phyloP scores from a whole-genome alignment of 2,888 invertebrate species.

The Ophion ellenae region DNA sequence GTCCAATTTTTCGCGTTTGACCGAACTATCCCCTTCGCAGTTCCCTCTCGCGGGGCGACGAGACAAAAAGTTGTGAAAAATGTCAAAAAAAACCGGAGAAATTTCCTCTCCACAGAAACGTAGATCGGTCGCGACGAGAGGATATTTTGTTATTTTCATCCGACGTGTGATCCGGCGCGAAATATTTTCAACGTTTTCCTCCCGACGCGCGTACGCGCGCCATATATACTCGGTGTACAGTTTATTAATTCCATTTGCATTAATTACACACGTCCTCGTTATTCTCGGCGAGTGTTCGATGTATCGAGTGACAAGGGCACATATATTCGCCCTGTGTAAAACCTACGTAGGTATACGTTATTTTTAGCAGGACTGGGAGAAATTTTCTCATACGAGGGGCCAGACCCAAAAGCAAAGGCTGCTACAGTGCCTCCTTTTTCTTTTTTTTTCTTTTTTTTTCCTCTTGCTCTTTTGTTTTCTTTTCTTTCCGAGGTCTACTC shows the following conservation, averaged over 20 bases:
- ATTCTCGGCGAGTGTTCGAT: background rate
- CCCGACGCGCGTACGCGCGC: background rate
- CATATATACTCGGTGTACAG: background rate
- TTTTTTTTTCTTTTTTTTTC: conserved; percentile 10
- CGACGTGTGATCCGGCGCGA: background rate
- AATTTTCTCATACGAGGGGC: conserved; percentile 41
- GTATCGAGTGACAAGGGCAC: conserved; percentile 19
- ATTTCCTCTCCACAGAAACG: conserved; percentile 17
- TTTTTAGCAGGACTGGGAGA: conserved; percentile 41
- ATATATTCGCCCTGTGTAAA: conserved; percentile 12
- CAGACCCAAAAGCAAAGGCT: conserved; percentile 7
- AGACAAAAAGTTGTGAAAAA: conserved; percentile 10
- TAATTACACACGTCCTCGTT: background rate
- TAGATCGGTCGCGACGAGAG: conserved; percentile 19
- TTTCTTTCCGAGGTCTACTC: conserved; percentile 41
- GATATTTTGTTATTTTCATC: conserved; percentile 51
- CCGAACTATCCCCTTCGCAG: background rate
- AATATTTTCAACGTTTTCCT: conserved; percentile 2
- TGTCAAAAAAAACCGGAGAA: conserved; percentile 6
- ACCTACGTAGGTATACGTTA: conserved; percentile 12
- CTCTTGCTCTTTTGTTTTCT: conserved; percentile 37
- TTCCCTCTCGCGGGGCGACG: conserved; percentile 9
- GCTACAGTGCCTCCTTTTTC: conserved; percentile 12
- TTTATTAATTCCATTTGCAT: conserved; percentile 3
- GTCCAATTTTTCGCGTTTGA: background rate